Percentiles rank a stretch among this genome's conserved stretches.
phyloP scores from a whole-genome alignment of 2,888 invertebrate genomes.

The Acrocera orbiculus region DNA sequence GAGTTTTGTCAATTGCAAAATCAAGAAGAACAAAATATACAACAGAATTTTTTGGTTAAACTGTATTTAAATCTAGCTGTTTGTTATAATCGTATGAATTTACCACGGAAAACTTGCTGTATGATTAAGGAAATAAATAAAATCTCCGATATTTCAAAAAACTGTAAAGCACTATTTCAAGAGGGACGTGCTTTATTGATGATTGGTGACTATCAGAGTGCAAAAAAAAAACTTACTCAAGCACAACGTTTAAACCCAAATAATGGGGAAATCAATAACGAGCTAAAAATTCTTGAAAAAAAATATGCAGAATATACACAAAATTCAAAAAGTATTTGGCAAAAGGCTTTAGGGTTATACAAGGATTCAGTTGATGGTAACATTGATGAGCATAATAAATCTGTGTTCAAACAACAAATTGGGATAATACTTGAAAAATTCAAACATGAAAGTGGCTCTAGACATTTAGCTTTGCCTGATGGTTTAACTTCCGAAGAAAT shows the following conservation, averaged over 20 bases:
- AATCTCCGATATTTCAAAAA: slow-evolving; percentile 33
- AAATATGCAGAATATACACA: slow-evolving; percentile 31
- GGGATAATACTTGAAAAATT: too few species aligned
- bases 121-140: slow-evolving; percentile 44
- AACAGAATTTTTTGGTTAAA: slow-evolving; percentile 44
- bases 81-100: slow-evolving; percentile 44
- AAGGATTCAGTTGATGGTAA: too few species aligned
- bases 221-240: slow-evolving; percentile 36
- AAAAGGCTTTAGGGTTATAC: too few species aligned
- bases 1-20: slow-evolving; percentile 45
- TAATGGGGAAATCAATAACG: slow-evolving; percentile 36
- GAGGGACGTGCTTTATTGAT: slow-evolving; percentile 47
- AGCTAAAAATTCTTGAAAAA: slow-evolving; percentile 33
- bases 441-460: too few species aligned
- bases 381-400: too few species aligned
- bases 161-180: slow-evolving; percentile 44
- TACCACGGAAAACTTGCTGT: slow-evolving; percentile 41
- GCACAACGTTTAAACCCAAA: slow-evolving; percentile 38
- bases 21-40: slow-evolving; percentile 39
- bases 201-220: slow-evolving; percentile 39
- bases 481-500: too few species aligned
- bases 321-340: slow-evolving; percentile 23
- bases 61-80: slow-evolving; percentile 56
- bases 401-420: too few species aligned
- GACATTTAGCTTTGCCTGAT: too few species aligned